Conservation (phyloP, 2,113 vertebrate genomes). For the Emydocephalus ijimae region DNA sequence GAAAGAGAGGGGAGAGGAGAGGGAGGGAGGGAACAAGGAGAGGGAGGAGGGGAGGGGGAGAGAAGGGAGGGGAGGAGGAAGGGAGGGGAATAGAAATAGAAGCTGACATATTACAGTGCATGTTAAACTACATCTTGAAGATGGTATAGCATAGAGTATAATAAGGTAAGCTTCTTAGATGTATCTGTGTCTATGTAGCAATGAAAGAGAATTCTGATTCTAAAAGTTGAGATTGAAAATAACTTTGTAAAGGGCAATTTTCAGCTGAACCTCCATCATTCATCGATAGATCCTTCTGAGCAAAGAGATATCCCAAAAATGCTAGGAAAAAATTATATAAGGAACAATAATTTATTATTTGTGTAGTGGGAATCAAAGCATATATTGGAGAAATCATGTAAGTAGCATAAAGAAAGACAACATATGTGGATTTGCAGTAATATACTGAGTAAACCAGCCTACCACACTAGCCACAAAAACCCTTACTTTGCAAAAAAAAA, state of each 20-base stretch:
- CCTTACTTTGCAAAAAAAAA: background rate
- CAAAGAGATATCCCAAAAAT: background rate
- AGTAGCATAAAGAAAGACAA: background rate
- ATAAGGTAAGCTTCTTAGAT: background rate
- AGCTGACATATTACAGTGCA: background rate
- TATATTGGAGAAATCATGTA: background rate
- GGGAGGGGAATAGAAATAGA: background rate
- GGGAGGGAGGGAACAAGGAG: background rate
- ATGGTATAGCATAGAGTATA: background rate
- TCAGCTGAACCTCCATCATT: background rate
- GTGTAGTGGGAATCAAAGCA: background rate
- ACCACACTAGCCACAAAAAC: background rate
- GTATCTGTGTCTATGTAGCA: background rate
- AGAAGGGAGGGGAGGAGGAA: background rate
- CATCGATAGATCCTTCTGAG: background rate
- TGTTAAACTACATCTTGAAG: background rate
- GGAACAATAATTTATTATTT: background rate
- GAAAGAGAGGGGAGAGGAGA: background rate
- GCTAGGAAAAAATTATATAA: background rate
- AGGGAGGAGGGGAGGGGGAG: background rate
- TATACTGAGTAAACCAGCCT: background rate
- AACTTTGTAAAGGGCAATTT: background rate
- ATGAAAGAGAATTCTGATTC: background rate
- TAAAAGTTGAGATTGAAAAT: background rate
- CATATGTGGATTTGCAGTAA: background rate